Conservation (phyloP, 2,888 invertebrate species). For the Eupithecia centaureata region DNA sequence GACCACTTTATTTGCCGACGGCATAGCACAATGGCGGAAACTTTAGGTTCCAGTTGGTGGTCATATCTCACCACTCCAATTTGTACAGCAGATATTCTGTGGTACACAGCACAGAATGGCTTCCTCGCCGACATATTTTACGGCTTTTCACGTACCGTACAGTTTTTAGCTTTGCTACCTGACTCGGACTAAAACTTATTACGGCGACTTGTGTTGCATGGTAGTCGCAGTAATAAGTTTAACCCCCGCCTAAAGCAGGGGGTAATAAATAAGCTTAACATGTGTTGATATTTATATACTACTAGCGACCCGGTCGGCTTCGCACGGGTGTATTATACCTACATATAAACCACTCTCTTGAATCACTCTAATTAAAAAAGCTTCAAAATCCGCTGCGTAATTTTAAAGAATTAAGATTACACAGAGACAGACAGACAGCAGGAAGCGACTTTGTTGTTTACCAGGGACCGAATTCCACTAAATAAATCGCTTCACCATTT, state of each 20-base stretch:
- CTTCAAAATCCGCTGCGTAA: no score
- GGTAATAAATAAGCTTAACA: not conserved
- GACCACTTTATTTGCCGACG: not conserved
- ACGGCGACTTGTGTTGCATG: not conserved
- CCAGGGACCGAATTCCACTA: no score
- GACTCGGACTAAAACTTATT: no score
- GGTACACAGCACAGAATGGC: constrained; percentile 4
- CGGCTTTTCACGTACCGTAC: not conserved
- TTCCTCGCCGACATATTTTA: constrained; percentile 9
- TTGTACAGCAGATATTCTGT: constrained; percentile 42
- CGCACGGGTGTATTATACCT: no score
- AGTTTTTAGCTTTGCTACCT: not conserved
- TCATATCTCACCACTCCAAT: constrained; percentile 55
- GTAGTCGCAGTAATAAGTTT: not conserved
- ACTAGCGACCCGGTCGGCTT: no score
- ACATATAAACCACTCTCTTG: no score
- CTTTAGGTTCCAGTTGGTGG: constrained; percentile 10
- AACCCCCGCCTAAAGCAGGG: not conserved
- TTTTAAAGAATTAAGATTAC: no score
- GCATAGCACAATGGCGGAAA: constrained; percentile 10
- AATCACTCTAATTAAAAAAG: no score
- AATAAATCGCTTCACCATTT: no score
- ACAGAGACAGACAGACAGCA: no score
- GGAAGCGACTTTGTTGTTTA: no score
- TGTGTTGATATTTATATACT: not conserved